These are phyloP conservation scores for Neostethus bicornis DNA, from an alignment of 2,797 vertebrate species.

Conservation along the genomic window DNA sequence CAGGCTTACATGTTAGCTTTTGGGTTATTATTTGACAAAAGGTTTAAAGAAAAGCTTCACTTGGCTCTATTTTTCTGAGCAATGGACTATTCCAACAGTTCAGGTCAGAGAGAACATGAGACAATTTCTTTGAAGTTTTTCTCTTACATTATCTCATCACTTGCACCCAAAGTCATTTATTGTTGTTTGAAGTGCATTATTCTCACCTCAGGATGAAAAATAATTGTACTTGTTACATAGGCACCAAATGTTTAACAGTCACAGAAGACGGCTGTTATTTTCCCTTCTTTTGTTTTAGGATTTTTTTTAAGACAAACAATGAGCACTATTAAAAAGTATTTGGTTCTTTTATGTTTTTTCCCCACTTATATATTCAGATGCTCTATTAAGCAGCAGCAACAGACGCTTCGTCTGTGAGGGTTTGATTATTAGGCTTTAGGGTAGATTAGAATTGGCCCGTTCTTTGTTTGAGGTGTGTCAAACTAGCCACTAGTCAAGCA, in stretches of 20 bases:
- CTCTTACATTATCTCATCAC: neutral
- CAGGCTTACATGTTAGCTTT: too few relatives aligned
- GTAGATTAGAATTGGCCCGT: neutral
- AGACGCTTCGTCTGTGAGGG: neutral
- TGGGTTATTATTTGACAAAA: neutral
- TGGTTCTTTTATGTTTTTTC: neutral
- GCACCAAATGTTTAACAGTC: neutral
- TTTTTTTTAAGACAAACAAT: neutral
- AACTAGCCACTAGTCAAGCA: conserved; percentile 8
- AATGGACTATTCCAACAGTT: neutral
- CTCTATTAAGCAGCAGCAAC: neutral
- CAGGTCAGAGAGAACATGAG: neutral
- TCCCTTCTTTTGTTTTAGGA: neutral
- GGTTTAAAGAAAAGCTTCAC: neutral
- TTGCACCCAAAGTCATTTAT: neutral
- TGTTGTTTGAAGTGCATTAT: too few relatives aligned
- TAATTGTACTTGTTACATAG: neutral
- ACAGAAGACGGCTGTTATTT: neutral
- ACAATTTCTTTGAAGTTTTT: neutral
- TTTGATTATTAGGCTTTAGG: conserved; percentile 3
- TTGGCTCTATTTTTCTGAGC: neutral
- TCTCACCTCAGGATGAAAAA: too few relatives aligned
- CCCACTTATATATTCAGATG: neutral
- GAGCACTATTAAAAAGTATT: neutral
- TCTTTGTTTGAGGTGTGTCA: conserved; percentile 12